A percentile compares a stretch with the other conserved stretches of the same genome.
phyloP scores from a whole-genome alignment of 2,888 invertebrate genomes.

The Plemyria rubiginata region DNA sequence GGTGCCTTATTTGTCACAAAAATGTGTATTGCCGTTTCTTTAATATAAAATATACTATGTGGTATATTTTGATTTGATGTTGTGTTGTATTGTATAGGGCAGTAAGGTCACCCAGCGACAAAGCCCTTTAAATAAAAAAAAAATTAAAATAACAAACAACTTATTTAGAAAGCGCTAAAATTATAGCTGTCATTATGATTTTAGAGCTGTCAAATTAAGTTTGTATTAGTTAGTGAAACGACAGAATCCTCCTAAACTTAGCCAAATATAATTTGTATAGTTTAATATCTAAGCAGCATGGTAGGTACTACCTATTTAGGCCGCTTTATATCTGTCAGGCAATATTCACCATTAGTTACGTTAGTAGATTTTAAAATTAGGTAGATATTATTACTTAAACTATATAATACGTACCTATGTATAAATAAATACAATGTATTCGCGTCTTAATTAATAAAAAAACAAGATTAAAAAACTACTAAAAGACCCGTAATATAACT shows the following conservation, averaged over 20 bases:
- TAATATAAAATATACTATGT: too few relatives aligned
- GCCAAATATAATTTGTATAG: constrained; percentile 17
- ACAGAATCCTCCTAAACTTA: too few relatives aligned
- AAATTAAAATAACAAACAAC: too few relatives aligned
- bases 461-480: background rate
- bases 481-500: constrained; percentile 23
- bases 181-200: too few relatives aligned
- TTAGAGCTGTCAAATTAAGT: background rate
- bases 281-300: constrained; percentile 12
- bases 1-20: background rate
- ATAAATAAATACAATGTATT: background rate
- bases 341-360: constrained; percentile 3
- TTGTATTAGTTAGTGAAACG: too few relatives aligned
- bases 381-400: background rate
- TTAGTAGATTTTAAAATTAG: background rate
- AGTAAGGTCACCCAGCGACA: too few relatives aligned
- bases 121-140: too few relatives aligned
- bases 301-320: constrained; percentile 31
- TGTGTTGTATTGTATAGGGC: too few relatives aligned
- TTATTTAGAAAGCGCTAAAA: too few relatives aligned
- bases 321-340: constrained; percentile 20
- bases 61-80: too few relatives aligned
- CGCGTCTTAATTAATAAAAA: background rate
- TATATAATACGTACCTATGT: background rate
- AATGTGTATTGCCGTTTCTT: background rate